A percentile compares a stretch with the other conserved stretches of the same genome.
phyloP scores from a whole-genome alignment of 2,888 invertebrate species.

The Eupithecia pulchellata region DNA sequence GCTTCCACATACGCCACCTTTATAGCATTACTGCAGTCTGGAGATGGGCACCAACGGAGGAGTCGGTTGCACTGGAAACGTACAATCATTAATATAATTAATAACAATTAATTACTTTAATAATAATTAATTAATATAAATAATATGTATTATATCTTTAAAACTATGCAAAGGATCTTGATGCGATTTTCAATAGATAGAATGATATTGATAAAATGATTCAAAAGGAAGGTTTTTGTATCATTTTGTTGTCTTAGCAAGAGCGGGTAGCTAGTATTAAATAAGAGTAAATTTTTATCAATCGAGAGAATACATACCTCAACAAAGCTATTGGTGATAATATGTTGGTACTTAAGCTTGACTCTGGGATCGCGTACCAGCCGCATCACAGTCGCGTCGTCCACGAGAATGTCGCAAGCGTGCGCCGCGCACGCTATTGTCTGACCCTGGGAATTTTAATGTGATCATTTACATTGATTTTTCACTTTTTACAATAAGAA shows the following conservation, averaged over 20 bases:
- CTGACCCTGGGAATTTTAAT: constrained; percentile 86
- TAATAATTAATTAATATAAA: background rate
- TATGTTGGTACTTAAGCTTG: constrained; percentile 97
- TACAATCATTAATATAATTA: background rate
- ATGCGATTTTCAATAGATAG: no score
- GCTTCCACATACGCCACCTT: constrained; percentile 96
- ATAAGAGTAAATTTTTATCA: no score
- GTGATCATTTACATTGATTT: no score
- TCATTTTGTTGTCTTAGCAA: no score
- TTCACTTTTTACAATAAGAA: no score
- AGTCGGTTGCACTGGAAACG: constrained; percentile 94
- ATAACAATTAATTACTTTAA: no score
- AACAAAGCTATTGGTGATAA: constrained; percentile 99
- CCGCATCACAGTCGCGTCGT: constrained; percentile 98
- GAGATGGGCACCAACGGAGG: constrained; percentile 98
- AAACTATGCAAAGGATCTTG: no score
- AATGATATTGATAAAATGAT: no score
- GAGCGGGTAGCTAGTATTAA: no score
- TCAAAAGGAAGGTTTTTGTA: no score
- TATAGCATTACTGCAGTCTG: constrained; percentile 98
- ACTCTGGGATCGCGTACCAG: constrained; percentile 94
- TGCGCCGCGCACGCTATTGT: constrained; percentile 98
- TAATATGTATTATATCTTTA: no score
- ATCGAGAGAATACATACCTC: constrained; percentile 86
- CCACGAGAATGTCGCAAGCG: constrained; percentile 98